Conservation (phyloP, 2,888 invertebrate species). For the Dexiosoma caninum region DNA sequence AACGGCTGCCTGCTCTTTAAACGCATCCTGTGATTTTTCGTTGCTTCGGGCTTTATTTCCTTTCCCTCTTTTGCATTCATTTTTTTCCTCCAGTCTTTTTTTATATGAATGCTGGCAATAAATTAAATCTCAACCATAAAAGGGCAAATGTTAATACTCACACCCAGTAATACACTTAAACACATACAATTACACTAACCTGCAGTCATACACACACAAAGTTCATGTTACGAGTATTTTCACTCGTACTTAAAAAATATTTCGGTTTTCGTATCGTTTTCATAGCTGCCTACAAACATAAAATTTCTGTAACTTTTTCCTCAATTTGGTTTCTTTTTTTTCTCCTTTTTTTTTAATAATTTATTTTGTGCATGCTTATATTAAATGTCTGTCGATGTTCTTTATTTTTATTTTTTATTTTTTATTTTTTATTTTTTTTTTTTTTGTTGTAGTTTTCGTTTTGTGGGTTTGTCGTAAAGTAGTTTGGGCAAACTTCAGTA, state of each 20-base stretch:
- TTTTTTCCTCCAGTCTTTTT: conserved; percentile 5
- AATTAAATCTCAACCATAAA: conserved; percentile 63
- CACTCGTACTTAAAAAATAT: conserved; percentile 3
- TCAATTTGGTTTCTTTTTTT: no score
- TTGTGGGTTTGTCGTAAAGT: conserved; percentile 8
- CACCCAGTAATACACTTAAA: conserved; percentile 47
- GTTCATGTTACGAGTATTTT: not conserved
- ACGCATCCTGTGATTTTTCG: conserved; percentile 53
- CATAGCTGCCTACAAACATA: conserved; percentile 20
- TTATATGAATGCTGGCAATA: conserved; percentile 56
- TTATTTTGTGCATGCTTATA: conserved; percentile 21
- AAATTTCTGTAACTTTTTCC: conserved; percentile 35
- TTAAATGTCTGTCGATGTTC: conserved; percentile 38
- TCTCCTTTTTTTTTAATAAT: not conserved
- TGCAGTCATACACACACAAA: conserved; percentile 14
- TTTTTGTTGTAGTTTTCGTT: conserved; percentile 15
- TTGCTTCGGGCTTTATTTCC: conserved; percentile 54
- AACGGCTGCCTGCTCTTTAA: conserved; percentile 56
- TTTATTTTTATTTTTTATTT: no score
- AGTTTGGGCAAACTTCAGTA: conserved; percentile 10
- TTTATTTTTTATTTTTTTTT: no score
- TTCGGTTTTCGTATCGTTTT: conserved; percentile 5
- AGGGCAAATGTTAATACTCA: conserved; percentile 62
- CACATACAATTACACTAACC: conserved; percentile 24
- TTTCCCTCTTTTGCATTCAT: conserved; percentile 24